phyloP scores from a whole-genome alignment of 23 tunicate species.

The Halocynthia roretzi region DNA sequence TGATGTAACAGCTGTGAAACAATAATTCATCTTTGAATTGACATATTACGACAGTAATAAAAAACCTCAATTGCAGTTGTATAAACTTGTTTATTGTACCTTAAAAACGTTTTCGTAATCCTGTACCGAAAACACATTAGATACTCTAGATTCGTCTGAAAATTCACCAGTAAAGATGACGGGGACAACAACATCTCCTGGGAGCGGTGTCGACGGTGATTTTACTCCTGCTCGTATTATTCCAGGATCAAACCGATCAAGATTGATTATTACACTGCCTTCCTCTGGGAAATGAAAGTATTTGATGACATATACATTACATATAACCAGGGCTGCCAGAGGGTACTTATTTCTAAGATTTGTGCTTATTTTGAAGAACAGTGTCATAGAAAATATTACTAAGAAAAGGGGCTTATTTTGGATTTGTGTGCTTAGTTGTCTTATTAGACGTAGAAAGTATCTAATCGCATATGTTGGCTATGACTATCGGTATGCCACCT shows the following conservation, averaged over 20 bases:
- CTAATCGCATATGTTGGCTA: too few species aligned
- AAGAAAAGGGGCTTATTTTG: too few species aligned
- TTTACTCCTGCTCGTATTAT: constrained; percentile 4
- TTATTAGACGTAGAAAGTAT: too few species aligned
- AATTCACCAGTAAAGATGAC: background rate
- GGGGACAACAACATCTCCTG: constrained; percentile 16
- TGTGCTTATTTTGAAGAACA: too few species aligned
- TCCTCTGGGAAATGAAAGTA: background rate
- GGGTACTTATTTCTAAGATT: too few species aligned
- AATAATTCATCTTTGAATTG: background rate
- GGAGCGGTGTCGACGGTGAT: constrained; percentile 13
- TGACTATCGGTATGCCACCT: too few species aligned
- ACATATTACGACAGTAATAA: background rate
- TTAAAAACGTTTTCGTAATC: background rate
- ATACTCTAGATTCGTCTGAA: background rate
- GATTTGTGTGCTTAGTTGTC: too few species aligned
- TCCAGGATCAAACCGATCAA: constrained; percentile 25
- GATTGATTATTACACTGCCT: background rate
- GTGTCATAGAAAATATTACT: too few species aligned
- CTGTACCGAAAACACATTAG: constrained; percentile 1
- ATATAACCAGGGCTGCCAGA: too few species aligned
- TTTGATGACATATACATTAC: too few species aligned
- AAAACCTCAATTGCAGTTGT: background rate
- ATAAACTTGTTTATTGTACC: background rate
- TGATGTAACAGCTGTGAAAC: background rate